Conservation (phyloP, 2,797 vertebrate genomes). For the Myotis daubentonii region DNA sequence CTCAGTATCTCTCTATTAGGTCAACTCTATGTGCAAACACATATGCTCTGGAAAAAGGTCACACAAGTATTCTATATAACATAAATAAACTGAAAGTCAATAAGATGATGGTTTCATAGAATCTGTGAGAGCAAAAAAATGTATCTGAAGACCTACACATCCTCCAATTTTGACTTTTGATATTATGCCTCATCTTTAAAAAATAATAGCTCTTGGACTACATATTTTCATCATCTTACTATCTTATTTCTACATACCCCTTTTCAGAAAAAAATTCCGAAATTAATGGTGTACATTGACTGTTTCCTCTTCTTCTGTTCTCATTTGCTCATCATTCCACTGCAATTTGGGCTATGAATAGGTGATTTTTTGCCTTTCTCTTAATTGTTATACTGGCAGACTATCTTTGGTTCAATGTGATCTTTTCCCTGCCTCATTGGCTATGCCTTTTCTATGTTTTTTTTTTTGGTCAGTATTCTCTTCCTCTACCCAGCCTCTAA, state of each 20-base stretch:
- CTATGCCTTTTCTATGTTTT: background rate
- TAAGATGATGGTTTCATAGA: background rate
- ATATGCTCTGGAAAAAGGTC: background rate
- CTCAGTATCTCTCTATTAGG: background rate
- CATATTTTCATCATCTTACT: background rate
- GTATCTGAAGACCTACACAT: background rate
- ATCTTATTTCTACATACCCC: background rate
- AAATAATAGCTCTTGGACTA: background rate
- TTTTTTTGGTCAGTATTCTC: background rate
- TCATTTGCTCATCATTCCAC: background rate
- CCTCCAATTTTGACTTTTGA: background rate
- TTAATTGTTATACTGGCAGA: background rate
- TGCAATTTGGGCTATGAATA: background rate
- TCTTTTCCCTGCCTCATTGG: background rate
- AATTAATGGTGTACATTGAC: background rate
- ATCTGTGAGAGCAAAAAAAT: background rate
- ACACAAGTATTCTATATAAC: background rate
- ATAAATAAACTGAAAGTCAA: background rate
- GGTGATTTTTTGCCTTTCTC: background rate
- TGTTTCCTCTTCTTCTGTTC: background rate
- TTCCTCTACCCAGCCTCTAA: background rate
- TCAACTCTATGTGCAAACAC: background rate
- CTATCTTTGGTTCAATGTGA: background rate
- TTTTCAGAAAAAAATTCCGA: background rate
- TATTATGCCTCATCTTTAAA: background rate